These are phyloP conservation scores for Campylomormyrus numenius DNA, from an alignment of 2,113 vertebrate genomes.

Conservation along the genomic window DNA sequence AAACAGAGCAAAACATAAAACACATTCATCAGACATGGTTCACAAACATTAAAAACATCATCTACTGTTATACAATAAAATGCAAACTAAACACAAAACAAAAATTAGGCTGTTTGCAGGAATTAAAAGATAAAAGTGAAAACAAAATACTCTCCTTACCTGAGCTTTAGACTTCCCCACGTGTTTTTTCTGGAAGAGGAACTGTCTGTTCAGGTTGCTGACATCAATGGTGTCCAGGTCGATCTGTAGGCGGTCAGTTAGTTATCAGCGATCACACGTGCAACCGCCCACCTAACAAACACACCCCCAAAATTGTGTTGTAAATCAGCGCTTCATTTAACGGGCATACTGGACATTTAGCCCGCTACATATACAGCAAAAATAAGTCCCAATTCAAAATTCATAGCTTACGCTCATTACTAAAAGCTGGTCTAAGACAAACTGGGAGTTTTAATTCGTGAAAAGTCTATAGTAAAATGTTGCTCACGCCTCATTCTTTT, in stretches of 20 bases:
- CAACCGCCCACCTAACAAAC: not conserved
- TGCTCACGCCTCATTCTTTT: not conserved
- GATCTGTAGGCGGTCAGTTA: constrained; percentile 64
- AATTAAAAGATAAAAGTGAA: not conserved
- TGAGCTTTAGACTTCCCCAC: constrained; percentile 96
- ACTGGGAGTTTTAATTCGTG: not conserved
- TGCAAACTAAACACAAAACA: not conserved
- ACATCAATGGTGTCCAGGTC: constrained; percentile 98
- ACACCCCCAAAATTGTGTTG: not conserved
- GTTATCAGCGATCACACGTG: not conserved
- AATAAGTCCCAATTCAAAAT: not conserved
- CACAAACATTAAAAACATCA: not conserved
- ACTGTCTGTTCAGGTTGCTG: constrained; percentile 97
- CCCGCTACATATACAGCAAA: not conserved
- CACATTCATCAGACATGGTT: not conserved
- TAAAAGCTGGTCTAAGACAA: not conserved
- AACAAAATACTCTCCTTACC: constrained; percentile 50
- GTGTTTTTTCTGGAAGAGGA: constrained; percentile 98
- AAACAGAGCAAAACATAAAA: not conserved
- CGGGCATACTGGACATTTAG: not conserved
- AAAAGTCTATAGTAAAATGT: not conserved
- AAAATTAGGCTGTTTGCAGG: not conserved
- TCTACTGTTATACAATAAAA: not conserved
- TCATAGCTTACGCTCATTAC: not conserved
- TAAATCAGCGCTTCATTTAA: not conserved